Percentiles rank a stretch among this genome's conserved stretches.
Evolutionary conservation across 2,797 vertebrate genomes (phyloP).

Genomic region (Myripristis murdjan): DNA sequence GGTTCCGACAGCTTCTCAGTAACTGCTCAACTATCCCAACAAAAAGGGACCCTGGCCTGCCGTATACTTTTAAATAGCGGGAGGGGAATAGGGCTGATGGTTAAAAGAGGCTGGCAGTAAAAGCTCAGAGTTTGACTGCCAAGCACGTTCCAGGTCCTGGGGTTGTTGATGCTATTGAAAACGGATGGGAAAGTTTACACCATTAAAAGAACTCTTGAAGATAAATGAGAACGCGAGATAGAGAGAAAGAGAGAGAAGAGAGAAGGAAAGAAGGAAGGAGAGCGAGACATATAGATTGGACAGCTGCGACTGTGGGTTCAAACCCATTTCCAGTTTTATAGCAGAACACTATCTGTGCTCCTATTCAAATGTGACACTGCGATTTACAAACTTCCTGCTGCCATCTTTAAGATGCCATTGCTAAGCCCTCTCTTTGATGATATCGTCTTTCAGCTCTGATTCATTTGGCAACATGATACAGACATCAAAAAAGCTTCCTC

Average conservation of each 20-base stretch:
- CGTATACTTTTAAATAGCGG: slow-evolving; percentile 67
- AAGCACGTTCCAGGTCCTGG: slow-evolving; percentile 78
- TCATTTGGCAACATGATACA: slow-evolving; percentile 79
- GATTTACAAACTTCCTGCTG: slow-evolving; percentile 83
- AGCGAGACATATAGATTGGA: slow-evolving; percentile 63
- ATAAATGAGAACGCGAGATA: slow-evolving; percentile 65
- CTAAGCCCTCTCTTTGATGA: slow-evolving; percentile 77
- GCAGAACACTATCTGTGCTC: slow-evolving; percentile 78
- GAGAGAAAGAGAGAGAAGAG: slow-evolving; percentile 56
- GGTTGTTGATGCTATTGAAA: slow-evolving; percentile 80
- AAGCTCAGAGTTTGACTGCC: slow-evolving; percentile 76
- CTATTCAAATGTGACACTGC: slow-evolving; percentile 69
- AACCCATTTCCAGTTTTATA: slow-evolving; percentile 81
- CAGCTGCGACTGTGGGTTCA: slow-evolving; percentile 77
- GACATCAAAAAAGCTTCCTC: slow-evolving; percentile 64
- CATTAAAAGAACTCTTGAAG: slow-evolving; percentile 73
- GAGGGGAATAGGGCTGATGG: slow-evolving; percentile 63
- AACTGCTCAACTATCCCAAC: slow-evolving; percentile 67
- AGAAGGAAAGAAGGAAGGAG: neutral
- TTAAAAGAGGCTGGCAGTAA: slow-evolving; percentile 78
- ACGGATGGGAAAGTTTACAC: slow-evolving; percentile 83
- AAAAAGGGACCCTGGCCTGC: slow-evolving; percentile 61
- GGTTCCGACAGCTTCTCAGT: slow-evolving; percentile 66
- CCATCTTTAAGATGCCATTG: slow-evolving; percentile 76
- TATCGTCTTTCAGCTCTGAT: slow-evolving; percentile 73